Base-by-base conservation (phyloP, 2,888 invertebrate genomes). In the Ornithoptera alexandrae region DNA sequence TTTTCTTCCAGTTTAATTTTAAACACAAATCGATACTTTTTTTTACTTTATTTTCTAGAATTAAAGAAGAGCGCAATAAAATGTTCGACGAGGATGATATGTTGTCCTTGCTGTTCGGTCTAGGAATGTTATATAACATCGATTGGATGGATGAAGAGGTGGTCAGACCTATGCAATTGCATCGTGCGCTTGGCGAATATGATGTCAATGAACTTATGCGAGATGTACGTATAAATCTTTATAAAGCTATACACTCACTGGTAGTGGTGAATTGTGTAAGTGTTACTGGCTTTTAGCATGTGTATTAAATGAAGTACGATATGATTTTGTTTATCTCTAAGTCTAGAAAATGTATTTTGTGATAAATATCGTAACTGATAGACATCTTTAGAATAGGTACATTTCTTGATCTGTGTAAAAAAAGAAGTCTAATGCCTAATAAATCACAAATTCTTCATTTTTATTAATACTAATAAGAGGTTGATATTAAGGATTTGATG, bases 161-260 rank as follows among this genome's bases (percentile, higher is more conserved):
- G 2, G 74, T 82, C 12, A 77, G 86, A 5, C 77, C 84, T 0
- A 70, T 80, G 62, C 72, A 82, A 63, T 83, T 93, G 39, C 93
- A 93, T 73, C 67, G 78, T 0, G 86, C 84, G 63, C 76, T 93
- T 61, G 92, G 93, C 1, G 78, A 87, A 12, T 93, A 93, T 73
- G 84, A 92, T 60, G 85, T 88, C 42, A 85, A 88, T 62, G 83
- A 84, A 46, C 78, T 93, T 15, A 81, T 93, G 82, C 80, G 79
- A 74, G 82, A 78, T 71, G 93, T 93, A 80, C 65, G 86, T 77
- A 64, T 60, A 24, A 15, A 22, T 62, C 30, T 46, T 18, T 64
- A 42, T 53, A 66, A 70, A 66, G 62, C 42, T 72, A 17, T 42
- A 46, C 62, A 62, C 59, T 67, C 57, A 65, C 67, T 61, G 64